A percentile compares a stretch with the other conserved stretches of the same genome.
Evolutionary conservation across 2,797 vertebrate genomes (phyloP).

Genomic region (Notoglanidium macrostoma): DNA sequence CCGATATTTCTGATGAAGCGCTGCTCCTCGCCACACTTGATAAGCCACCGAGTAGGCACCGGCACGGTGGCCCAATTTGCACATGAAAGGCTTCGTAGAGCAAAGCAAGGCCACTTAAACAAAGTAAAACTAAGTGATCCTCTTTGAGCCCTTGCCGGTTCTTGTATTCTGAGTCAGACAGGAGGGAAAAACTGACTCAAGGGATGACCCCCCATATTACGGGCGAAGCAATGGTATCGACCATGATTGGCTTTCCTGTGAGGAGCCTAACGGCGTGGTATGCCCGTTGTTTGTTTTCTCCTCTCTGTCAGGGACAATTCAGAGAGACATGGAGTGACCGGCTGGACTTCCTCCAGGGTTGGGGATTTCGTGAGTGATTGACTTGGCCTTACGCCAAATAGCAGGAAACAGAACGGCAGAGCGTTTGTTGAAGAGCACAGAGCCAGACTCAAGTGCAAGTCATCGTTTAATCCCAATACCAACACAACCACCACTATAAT

Average conservation of each 20-base stretch:
- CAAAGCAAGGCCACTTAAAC: conserved; percentile 65
- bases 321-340: conserved; percentile 71
- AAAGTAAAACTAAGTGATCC: conserved; percentile 59
- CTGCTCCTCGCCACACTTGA: conserved; percentile 63
- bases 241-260: conserved; percentile 61
- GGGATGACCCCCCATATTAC: not conserved
- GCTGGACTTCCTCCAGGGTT: conserved; percentile 75
- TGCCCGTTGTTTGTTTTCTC: conserved; percentile 78
- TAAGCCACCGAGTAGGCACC: conserved; percentile 66
- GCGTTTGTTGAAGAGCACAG: conserved; percentile 70
- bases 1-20: conserved; percentile 70
- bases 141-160: conserved; percentile 64
- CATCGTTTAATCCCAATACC: conserved; percentile 83
- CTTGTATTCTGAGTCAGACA: conserved; percentile 65
- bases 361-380: conserved; percentile 73
- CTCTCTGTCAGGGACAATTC: conserved; percentile 76
- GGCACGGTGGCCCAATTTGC: conserved; percentile 59
- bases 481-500: conserved; percentile 76
- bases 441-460: conserved; percentile 71
- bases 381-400: conserved; percentile 76
- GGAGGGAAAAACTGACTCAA: not conserved
- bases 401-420: conserved; percentile 59
- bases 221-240: too few species aligned
- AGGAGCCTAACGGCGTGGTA: conserved; percentile 67
- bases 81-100: conserved; percentile 54